phyloP scores from a whole-genome alignment of 2,888 invertebrate genomes.

The Endotricha flammealis region DNA sequence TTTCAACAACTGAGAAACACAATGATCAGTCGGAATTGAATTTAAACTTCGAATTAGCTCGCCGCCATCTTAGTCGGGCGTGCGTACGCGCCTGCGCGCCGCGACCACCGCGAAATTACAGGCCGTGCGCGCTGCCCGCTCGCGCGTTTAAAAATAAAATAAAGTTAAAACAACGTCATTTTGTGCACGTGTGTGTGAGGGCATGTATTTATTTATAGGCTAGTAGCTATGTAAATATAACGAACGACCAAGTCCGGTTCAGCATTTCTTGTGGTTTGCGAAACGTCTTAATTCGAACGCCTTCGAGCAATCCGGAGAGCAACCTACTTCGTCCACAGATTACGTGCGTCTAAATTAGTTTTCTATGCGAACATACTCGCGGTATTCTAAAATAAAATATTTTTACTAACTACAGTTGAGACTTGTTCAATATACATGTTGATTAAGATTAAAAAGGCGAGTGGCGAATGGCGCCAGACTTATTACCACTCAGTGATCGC shows the following conservation, averaged over 20 bases:
- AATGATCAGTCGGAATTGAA: constrained; percentile 40
- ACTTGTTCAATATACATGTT: neutral
- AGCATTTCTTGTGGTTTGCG: constrained; percentile 66
- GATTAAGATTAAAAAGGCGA: neutral
- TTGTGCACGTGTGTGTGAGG: constrained; percentile 72
- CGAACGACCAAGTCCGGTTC: constrained; percentile 54
- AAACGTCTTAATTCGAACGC: constrained; percentile 69
- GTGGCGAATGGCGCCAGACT: neutral
- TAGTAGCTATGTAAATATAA: constrained; percentile 75
- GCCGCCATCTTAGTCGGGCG: constrained; percentile 68
- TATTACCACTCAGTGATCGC: too few species aligned
- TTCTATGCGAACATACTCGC: constrained; percentile 13
- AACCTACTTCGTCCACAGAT: constrained; percentile 34
- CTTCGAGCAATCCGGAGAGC: constrained; percentile 31
- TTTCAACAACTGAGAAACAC: too few species aligned
- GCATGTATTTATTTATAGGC: constrained; percentile 77
- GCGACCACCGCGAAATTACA: constrained; percentile 77
- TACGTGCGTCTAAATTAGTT: constrained; percentile 21
- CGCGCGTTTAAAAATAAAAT: constrained; percentile 76
- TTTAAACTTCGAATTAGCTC: constrained; percentile 40
- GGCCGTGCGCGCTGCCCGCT: constrained; percentile 60
- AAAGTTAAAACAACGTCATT: constrained; percentile 76
- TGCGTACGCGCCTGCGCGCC: constrained; percentile 74
- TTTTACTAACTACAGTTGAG: neutral
- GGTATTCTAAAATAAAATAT: constrained; percentile 8